These are phyloP conservation scores for Campaea margaritaria DNA, from an alignment of 2,888 invertebrate genomes.

Conservation along the genomic window DNA sequence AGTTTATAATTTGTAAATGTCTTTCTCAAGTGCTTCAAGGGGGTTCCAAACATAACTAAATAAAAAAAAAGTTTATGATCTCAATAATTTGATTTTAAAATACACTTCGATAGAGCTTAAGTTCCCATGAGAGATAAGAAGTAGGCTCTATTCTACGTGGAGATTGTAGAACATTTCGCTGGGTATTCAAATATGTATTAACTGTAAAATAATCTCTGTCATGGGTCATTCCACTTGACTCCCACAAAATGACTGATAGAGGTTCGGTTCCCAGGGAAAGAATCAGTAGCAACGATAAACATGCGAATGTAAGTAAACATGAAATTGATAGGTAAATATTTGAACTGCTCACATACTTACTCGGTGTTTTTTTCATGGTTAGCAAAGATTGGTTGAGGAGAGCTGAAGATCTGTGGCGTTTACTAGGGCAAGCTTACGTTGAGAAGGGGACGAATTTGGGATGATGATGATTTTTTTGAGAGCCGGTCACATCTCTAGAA, in stretches of 20 bases:
- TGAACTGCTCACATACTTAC: background rate
- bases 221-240: slow-evolving; percentile 53
- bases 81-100: background rate
- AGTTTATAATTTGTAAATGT: no score
- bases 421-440: no score
- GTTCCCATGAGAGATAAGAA: slow-evolving; percentile 39
- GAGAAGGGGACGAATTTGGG: no score
- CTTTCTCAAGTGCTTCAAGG: no score
- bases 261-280: slow-evolving; percentile 46
- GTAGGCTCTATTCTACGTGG: slow-evolving; percentile 18
- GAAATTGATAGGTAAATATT: slow-evolving; percentile 29
- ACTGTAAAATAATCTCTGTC: slow-evolving; percentile 6
- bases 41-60: no score
- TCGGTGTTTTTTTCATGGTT: no score
- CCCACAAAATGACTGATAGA: slow-evolving; percentile 57
- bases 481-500: no score
- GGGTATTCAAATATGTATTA: background rate
- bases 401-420: no score
- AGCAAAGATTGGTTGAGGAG: no score
- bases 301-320: slow-evolving; percentile 36
- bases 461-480: no score
- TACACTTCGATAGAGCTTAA: slow-evolving; percentile 15
- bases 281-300: slow-evolving; percentile 40
- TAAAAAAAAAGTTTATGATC: background rate
- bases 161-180: slow-evolving; percentile 30